Evolutionary conservation across 1,140 invertebrate genomes (phyloP).

Genomic region (Periplaneta americana): DNA sequence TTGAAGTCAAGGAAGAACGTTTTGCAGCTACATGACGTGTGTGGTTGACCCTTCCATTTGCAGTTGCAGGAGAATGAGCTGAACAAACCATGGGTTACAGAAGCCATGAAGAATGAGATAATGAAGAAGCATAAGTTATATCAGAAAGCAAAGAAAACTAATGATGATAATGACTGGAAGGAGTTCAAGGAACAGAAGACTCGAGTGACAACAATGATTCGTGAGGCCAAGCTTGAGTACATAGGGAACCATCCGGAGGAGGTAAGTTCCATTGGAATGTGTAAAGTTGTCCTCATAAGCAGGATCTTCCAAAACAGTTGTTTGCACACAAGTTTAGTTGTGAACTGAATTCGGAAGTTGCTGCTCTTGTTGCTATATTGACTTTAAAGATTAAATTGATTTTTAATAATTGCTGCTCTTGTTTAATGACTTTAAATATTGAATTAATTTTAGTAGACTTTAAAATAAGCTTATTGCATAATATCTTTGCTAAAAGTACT

Average conservation of each 20-base stretch:
- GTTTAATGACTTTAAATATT: background rate
- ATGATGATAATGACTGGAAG: constrained; percentile 43
- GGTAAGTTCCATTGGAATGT: constrained; percentile 37
- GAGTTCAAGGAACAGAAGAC: constrained; percentile 47
- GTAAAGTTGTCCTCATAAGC: too few relatives aligned
- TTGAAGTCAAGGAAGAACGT: too few relatives aligned
- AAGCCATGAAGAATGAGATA: constrained; percentile 46
- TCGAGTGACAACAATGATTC: constrained; percentile 46
- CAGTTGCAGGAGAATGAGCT: constrained; percentile 6
- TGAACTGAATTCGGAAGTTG: background rate
- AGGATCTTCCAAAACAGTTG: background rate
- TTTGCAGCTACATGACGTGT: too few relatives aligned
- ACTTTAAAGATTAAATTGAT: background rate
- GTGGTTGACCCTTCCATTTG: too few relatives aligned
- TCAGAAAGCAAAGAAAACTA: constrained; percentile 44
- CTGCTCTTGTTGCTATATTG: background rate
- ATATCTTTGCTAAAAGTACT: background rate
- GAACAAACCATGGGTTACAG: constrained; percentile 47
- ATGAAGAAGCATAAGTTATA: constrained; percentile 47
- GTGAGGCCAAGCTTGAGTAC: constrained; percentile 46
- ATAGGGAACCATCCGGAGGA: constrained; percentile 44
- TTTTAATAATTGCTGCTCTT: background rate
- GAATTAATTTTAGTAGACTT: too few relatives aligned
- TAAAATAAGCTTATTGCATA: background rate
- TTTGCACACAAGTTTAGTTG: background rate